Percentiles rank a stretch among this genome's conserved stretches.
Conservation (phyloP, 92 coral and sea anemone species). For the Bergia puertoricense region DNA sequence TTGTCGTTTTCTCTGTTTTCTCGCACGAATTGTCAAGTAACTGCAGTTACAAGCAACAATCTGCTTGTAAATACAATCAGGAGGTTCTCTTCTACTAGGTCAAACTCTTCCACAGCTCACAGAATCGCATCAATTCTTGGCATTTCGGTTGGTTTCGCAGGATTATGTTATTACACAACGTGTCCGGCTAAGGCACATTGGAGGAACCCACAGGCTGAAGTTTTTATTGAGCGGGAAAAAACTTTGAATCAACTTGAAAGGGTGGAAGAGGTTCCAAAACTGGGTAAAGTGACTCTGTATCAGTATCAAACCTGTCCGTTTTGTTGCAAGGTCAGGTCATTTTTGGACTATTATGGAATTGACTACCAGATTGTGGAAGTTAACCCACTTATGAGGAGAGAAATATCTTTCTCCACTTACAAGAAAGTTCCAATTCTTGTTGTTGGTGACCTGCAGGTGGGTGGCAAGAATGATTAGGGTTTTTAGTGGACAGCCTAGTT, state of each 20-base stretch:
- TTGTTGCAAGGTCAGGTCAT: conserved; percentile 91
- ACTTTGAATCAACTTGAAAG: conserved; percentile 32
- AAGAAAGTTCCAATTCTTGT: conserved; percentile 90
- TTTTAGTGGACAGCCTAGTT: no score
- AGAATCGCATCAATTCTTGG: conserved; percentile 26
- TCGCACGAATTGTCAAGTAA: not conserved
- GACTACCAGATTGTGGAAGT: conserved; percentile 89
- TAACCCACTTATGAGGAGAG: conserved; percentile 84
- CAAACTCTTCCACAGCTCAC: not conserved
- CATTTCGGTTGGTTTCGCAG: conserved; percentile 19
- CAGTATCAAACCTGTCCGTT: conserved; percentile 97
- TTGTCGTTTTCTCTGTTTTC: conserved; percentile 2
- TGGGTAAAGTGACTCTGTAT: conserved; percentile 71
- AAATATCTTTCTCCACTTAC: conserved; percentile 84
- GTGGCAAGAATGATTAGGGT: not conserved
- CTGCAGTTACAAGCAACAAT: not conserved
- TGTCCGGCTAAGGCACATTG: conserved; percentile 25
- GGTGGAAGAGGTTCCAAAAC: conserved; percentile 28
- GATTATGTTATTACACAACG: conserved; percentile 20
- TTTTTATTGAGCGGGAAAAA: conserved; percentile 21
- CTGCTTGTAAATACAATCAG: not conserved
- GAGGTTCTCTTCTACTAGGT: not conserved
- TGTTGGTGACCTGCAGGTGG: conserved; percentile 81
- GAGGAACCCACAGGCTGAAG: conserved; percentile 36
- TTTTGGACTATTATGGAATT: conserved; percentile 88